A percentile compares a stretch with the other conserved stretches of the same genome.
Conservation (phyloP, 2,797 vertebrate species). For the Sorex maritimensis region DNA sequence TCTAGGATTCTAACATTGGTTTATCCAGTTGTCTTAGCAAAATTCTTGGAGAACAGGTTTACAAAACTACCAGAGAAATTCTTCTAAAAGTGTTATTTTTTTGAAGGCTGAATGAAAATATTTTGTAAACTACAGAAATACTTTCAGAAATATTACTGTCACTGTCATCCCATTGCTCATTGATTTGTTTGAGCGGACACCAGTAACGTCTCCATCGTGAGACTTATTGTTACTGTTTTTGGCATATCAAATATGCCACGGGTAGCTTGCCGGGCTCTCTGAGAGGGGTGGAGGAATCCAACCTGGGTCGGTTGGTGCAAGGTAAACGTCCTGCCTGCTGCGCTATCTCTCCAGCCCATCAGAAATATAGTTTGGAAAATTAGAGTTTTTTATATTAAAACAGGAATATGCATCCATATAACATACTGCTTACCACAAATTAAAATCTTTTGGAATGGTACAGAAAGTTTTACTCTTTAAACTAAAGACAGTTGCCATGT, state of each 20-base stretch:
- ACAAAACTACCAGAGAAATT: conserved; percentile 40
- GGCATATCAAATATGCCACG: no score
- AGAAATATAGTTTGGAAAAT: conserved; percentile 15
- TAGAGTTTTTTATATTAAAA: conserved; percentile 52
- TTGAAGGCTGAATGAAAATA: conserved; percentile 69
- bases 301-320: no score
- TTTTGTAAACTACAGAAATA: conserved; percentile 43
- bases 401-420: neutral
- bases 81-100: neutral
- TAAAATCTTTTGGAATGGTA: conserved; percentile 59
- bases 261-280: no score
- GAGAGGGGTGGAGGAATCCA: no score
- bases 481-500: conserved; percentile 19
- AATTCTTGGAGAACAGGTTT: conserved; percentile 52
- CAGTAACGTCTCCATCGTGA: no score
- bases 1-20: neutral
- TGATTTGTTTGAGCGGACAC: no score
- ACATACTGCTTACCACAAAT: neutral
- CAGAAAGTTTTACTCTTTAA: conserved; percentile 39
- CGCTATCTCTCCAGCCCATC: neutral
- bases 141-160: neutral
- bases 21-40: conserved; percentile 34
- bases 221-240: no score
- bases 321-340: no score
- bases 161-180: no score